Evolutionary conservation across 2,888 invertebrate species (phyloP).

Genomic region (Neoscelio sp.): DNA sequence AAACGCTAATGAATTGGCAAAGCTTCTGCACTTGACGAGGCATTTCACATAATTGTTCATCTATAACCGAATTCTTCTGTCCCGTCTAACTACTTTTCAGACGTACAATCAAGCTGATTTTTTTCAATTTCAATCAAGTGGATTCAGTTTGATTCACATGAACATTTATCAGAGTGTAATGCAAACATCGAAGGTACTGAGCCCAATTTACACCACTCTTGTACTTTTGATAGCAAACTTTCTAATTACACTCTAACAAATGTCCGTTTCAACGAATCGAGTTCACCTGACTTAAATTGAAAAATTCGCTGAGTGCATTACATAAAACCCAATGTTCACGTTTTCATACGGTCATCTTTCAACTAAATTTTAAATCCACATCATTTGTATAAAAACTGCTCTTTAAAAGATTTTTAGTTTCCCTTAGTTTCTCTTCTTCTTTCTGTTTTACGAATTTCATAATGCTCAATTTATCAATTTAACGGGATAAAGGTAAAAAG

Average conservation of each 20-base stretch:
- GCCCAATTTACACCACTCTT: slow-evolving; percentile 54
- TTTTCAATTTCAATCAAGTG: slow-evolving; percentile 41
- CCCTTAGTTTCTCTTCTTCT: too few relatives aligned
- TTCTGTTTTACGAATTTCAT: too few relatives aligned
- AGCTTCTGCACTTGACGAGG: slow-evolving; percentile 3
- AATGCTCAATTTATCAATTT: slow-evolving; percentile 20
- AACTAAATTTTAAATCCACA: slow-evolving; percentile 12
- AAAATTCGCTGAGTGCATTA: slow-evolving; percentile 47
- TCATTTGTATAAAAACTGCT: background rate
- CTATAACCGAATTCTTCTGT: slow-evolving; percentile 10
- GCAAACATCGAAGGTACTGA: slow-evolving; percentile 37
- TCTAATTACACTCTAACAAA: slow-evolving; percentile 49
- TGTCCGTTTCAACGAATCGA: slow-evolving; percentile 39
- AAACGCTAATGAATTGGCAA: background rate
- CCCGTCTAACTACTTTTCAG: background rate
- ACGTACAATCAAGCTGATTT: slow-evolving; percentile 30
- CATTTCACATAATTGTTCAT: slow-evolving; percentile 19
- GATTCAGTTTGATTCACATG: slow-evolving; percentile 40
- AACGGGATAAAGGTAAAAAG: background rate
- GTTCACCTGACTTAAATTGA: slow-evolving; percentile 57
- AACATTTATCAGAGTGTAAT: slow-evolving; percentile 36
- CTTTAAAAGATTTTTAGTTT: background rate
- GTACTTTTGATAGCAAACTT: slow-evolving; percentile 49
- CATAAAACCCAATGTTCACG: slow-evolving; percentile 30
- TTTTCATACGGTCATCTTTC: slow-evolving; percentile 20